Evolutionary conservation across 2,113 vertebrate species (phyloP).

Genomic region (Channa argus): DNA sequence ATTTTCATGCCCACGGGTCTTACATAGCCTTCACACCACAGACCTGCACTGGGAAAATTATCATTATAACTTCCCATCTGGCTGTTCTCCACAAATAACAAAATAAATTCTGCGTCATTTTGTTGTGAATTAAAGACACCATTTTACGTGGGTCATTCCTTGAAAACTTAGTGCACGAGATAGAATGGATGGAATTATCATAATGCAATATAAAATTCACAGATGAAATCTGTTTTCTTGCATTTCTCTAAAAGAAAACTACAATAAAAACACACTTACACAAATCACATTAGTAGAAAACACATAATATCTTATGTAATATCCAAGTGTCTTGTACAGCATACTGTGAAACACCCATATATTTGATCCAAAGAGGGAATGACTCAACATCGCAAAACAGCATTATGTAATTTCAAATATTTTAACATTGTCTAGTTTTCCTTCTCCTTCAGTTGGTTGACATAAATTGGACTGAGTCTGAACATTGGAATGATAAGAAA

Average conservation of each 20-base stretch:
- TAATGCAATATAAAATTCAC: not conserved
- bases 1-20: conserved; percentile 18
- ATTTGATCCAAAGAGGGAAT: conserved; percentile 16
- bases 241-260: not conserved
- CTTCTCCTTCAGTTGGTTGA: not conserved
- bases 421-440: not conserved
- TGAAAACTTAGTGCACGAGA: not conserved
- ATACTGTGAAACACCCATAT: conserved; percentile 5
- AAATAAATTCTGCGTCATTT: not conserved
- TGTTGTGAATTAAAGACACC: not conserved
- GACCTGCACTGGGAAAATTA: conserved; percentile 4
- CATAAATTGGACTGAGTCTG: not conserved
- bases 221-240: not conserved
- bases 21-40: conserved; percentile 21
- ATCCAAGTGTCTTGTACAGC: not conserved
- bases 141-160: not conserved
- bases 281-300: not conserved
- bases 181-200: not conserved
- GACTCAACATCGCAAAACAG: conserved; percentile 5
- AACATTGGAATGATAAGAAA: not conserved
- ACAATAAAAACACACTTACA: not conserved
- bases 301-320: too few relatives aligned
- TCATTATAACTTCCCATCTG: not conserved
- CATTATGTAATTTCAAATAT: not conserved
- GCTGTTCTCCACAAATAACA: not conserved